phyloP scores from a whole-genome alignment of 2,888 invertebrate genomes.

The Caenorhabditis auriculariae region DNA sequence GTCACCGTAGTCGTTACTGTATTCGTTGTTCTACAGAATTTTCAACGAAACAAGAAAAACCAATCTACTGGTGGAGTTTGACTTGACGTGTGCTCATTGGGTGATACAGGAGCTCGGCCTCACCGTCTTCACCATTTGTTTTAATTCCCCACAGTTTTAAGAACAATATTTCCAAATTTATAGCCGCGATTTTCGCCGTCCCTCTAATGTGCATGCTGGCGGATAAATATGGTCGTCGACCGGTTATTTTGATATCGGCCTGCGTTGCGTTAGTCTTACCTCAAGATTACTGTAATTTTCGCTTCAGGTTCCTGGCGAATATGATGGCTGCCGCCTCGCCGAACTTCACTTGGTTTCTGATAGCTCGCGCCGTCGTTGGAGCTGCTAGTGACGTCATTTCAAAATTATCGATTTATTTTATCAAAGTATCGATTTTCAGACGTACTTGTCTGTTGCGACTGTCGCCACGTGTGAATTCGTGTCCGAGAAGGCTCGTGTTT shows the following conservation, averaged over 20 bases:
- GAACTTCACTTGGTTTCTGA: slow-evolving; percentile 16
- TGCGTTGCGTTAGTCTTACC: too few species aligned
- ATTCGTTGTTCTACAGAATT: too few species aligned
- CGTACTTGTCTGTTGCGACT: slow-evolving; percentile 20
- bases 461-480: slow-evolving; percentile 27
- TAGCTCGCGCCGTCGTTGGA: slow-evolving; percentile 14
- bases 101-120: slow-evolving; percentile 22
- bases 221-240: slow-evolving; percentile 22
- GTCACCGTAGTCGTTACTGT: too few species aligned
- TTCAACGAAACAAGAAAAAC: slow-evolving; percentile 1
- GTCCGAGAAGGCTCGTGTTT: slow-evolving; percentile 18
- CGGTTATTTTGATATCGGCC: slow-evolving; percentile 14
- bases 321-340: slow-evolving; percentile 16
- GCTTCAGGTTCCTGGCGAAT: slow-evolving; percentile 15
- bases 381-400: slow-evolving; percentile 16
- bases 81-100: slow-evolving; percentile 16
- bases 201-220: slow-evolving; percentile 23
- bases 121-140: slow-evolving; percentile 17
- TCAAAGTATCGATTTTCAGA: slow-evolving; percentile 7
- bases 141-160: neutral
- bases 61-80: slow-evolving; percentile 18
- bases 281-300: too few species aligned
- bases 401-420: neutral
- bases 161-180: neutral
- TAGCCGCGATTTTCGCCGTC: slow-evolving; percentile 17